Evolutionary conservation across 2,797 vertebrate genomes (phyloP).

Genomic region (Phyllotis vaccarum): DNA sequence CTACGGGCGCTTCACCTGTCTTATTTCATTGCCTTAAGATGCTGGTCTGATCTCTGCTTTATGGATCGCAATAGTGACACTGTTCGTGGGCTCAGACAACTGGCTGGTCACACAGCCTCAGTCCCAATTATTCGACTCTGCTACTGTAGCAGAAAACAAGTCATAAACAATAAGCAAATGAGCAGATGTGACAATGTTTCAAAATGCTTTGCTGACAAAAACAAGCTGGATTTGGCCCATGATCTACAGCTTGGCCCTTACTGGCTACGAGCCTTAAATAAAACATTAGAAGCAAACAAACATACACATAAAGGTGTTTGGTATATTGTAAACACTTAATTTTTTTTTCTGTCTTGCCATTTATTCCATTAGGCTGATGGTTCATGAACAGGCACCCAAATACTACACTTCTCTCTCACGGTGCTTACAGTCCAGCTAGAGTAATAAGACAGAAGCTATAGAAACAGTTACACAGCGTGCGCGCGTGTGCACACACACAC

Average conservation of each 20-base stretch:
- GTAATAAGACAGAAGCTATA: neutral
- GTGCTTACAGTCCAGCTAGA: neutral
- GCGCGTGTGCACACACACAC: too few relatives aligned
- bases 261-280: neutral
- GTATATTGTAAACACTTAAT: neutral
- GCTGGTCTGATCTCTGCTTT: neutral
- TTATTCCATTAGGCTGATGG: neutral
- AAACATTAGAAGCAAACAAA: neutral
- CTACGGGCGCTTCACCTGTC: neutral
- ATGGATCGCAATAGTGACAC: neutral
- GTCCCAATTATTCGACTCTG: neutral
- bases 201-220: constrained; percentile 6
- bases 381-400: neutral
- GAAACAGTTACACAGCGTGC: too few relatives aligned
- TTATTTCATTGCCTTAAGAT: constrained; percentile 38
- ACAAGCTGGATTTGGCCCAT: neutral
- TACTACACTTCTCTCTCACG: neutral
- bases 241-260: neutral
- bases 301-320: neutral
- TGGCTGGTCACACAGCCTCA: neutral
- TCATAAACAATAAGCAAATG: neutral
- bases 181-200: neutral
- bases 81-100: neutral
- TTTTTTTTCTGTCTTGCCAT: neutral
- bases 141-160: neutral